Base-by-base conservation (phyloP, 2,113 vertebrate genomes). In the Charadrius vociferus region DNA sequence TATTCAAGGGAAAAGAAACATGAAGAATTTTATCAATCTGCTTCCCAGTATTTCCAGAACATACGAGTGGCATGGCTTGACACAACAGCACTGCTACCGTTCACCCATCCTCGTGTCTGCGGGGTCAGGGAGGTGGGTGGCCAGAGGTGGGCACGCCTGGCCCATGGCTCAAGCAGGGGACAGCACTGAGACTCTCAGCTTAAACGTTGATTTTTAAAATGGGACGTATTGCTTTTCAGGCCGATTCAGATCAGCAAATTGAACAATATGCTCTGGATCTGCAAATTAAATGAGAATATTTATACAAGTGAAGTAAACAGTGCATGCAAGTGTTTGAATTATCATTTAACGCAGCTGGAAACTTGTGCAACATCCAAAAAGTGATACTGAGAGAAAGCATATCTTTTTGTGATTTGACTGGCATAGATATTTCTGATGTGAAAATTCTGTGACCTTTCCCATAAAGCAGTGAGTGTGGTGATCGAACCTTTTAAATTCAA, bases 61-160 rank as follows among this genome's bases (percentile, higher is more conserved):
- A 15, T 2, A 7, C 0, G 3, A 43, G 20, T 14, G 34, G 14
- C 29, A 14, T 15, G 21, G 50, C 27, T 8, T 86, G 45, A 34
- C 24, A 7, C 20, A 36, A 20, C 41, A 36, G 67, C 36, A n/a
- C 41, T 43, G 32, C 32, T 30, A 6, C 36, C 1, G 1, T 32
- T 66, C 39, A 8, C 9, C n/a, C 30, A 8, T 12, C 37, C 89
- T 75, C 4, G 1, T 10, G 26, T 7, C 70, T 24, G 63, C 22
- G 58, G 41, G 32, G 22, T 16, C 43, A 18, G 84, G 26, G 37
- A 29, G 56, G 20, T 39, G 27, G 19, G 39, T 20, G 47, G 59
- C 65, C 43, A 34, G 36, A 10, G 9, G 5, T 3, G 29, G 53
- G 37, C 29, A 4, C 6, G 50, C 19, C 56, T 12, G 30, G 45